Conservation (phyloP, 2,113 vertebrate species). For the Mirza zaza region DNA sequence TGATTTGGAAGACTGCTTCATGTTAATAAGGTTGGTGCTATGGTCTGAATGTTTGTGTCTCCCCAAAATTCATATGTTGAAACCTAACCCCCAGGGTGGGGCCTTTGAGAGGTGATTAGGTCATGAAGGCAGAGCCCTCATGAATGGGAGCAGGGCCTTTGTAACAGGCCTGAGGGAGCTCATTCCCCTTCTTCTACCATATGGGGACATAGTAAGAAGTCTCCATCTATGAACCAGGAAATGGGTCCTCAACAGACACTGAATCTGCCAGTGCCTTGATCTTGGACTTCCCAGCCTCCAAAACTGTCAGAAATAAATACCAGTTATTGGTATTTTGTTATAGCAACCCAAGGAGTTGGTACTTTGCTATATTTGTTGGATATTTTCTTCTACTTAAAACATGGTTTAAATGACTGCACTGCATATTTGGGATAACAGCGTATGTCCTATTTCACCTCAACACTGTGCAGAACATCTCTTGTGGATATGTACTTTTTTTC, state of each 20-base stretch:
- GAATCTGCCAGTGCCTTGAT: not conserved
- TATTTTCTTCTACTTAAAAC: not conserved
- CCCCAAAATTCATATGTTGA: not conserved
- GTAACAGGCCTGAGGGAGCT: not conserved
- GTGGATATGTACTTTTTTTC: not conserved
- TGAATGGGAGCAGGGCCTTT: not conserved
- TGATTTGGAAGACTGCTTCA: not conserved
- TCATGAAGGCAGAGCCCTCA: not conserved
- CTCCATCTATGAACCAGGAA: too few relatives aligned
- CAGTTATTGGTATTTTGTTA: not conserved
- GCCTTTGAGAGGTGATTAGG: not conserved
- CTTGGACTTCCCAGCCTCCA: not conserved
- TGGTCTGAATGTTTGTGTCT: not conserved
- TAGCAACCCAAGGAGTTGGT: not conserved
- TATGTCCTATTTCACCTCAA: not conserved
- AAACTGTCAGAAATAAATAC: not conserved
- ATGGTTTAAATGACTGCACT: not conserved
- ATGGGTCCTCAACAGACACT: not conserved
- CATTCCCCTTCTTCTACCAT: not conserved
- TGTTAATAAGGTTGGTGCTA: not conserved
- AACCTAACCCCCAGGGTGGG: too few relatives aligned
- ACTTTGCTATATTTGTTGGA: not conserved
- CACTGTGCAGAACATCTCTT: not conserved
- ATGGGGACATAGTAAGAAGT: not conserved
- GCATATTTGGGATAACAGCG: not conserved